Percentiles rank a stretch among this genome's conserved stretches.
Evolutionary conservation across 2,797 vertebrate species (phyloP).

Genomic region (Melanotaenia boesemani): DNA sequence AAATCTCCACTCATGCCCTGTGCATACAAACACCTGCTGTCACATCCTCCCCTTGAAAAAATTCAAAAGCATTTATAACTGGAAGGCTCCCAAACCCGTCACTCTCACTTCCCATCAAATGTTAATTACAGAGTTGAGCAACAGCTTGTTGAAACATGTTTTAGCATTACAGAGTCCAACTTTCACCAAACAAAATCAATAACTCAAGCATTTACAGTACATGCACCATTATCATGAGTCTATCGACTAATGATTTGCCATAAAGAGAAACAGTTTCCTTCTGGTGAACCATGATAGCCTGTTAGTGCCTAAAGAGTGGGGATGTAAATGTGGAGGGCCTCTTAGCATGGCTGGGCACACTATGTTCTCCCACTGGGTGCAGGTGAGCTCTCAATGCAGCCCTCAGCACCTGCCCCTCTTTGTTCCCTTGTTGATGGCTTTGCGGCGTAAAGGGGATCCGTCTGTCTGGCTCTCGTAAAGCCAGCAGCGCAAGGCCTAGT

Average conservation of each 20-base stretch:
- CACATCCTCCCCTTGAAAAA: conserved; percentile 39
- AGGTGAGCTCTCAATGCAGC: conserved; percentile 85
- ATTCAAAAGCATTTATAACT: conserved; percentile 45
- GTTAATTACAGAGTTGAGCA: conserved; percentile 61
- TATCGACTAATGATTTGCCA: conserved; percentile 22
- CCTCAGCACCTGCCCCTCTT: conserved; percentile 85
- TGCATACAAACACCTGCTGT: conserved; percentile 32
- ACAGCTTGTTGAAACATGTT: conserved; percentile 63
- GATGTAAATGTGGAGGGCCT: conserved; percentile 76
- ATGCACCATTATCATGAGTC: conserved; percentile 34
- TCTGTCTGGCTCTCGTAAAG: conserved; percentile 84
- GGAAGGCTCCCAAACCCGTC: conserved; percentile 48
- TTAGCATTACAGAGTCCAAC: conserved; percentile 38
- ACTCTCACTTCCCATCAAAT: conserved; percentile 55
- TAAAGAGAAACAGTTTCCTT: conserved; percentile 51
- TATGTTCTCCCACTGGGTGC: conserved; percentile 79
- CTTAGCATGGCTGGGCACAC: conserved; percentile 78
- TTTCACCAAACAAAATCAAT: conserved; percentile 55
- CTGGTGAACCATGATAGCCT: conserved; percentile 37
- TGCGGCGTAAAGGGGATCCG: conserved; percentile 81
- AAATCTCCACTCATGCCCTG: conserved; percentile 6
- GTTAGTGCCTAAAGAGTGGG: conserved; percentile 68
- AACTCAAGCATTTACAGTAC: conserved; percentile 17
- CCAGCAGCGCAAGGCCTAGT: conserved; percentile 77
- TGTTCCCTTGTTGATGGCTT: conserved; percentile 84